phyloP scores from a whole-genome alignment of 1,140 invertebrate species.

The Pogonomyrmex barbatus region DNA sequence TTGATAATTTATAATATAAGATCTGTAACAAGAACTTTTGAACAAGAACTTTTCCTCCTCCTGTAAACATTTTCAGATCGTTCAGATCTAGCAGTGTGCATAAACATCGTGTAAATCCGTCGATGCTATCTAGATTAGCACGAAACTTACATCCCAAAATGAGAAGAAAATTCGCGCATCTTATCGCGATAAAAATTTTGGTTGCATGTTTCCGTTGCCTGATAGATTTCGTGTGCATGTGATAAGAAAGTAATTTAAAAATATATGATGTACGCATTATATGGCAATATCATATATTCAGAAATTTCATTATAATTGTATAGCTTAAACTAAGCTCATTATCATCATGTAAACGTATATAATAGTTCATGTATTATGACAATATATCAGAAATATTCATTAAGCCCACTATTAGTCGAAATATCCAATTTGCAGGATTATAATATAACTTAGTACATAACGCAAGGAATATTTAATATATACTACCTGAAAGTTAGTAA shows the following conservation, averaged over 20 bases:
- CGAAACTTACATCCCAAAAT: slow-evolving; percentile 51
- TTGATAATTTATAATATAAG: neutral
- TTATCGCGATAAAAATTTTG: slow-evolving; percentile 31
- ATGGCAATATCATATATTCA: neutral
- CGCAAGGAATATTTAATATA: neutral
- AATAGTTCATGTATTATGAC: neutral
- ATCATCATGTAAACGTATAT: neutral
- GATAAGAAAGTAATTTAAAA: slow-evolving; percentile 33
- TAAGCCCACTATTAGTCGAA: slow-evolving; percentile 11
- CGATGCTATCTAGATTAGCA: slow-evolving; percentile 51
- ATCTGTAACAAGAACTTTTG: slow-evolving; percentile 6
- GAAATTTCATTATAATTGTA: slow-evolving; percentile 30
- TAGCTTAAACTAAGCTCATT: slow-evolving; percentile 7
- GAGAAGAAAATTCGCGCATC: slow-evolving; percentile 42
- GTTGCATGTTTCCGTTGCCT: slow-evolving; percentile 26
- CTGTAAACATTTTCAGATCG: neutral
- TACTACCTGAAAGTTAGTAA: neutral
- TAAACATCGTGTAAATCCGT: slow-evolving; percentile 33
- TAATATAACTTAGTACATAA: neutral
- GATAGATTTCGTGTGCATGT: slow-evolving; percentile 3
- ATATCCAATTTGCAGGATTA: neutral
- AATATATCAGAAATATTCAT: slow-evolving; percentile 19
- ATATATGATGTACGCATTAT: neutral
- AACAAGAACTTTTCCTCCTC: neutral
- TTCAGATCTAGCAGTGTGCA: slow-evolving; percentile 27